Evolutionary conservation across 2,797 vertebrate genomes (phyloP), one percentile per base, ranked within the genome.

Genomic region (Cynodonichthys magdalenae): DNA sequence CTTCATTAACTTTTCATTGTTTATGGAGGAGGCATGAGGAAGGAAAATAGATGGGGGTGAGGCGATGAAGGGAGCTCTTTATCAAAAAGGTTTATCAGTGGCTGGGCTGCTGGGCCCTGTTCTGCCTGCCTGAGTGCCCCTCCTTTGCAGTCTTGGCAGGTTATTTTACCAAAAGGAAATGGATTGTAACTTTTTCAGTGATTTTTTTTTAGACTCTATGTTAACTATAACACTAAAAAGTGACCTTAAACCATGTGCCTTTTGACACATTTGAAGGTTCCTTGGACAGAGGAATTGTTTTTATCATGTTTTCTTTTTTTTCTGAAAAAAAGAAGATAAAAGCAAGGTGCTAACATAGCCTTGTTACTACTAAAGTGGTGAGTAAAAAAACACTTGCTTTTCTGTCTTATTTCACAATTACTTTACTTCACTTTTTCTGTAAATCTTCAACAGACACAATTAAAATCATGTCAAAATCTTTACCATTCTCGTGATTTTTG

Each of bases 1-100:
- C 93, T 93, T 94, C 92, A 94, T 94, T 94, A 93, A 94, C 92
- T 94, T 94, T 94, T 94, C 93, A 94, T 94, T 93, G 92, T 93
- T 94, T 92, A 93, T 93, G 83, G 87, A 84, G 86, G 87, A 85
- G 86, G 89, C 75, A 83, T 81, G 67, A 63, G 79, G 71, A 79
- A 59, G 63, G 63, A 65, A 77, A 73, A 48, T 61, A 62, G 68
- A 71, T 47, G 69, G 49, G 41, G 75, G 60, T 39, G 74, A 63
- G 51, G 66, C 9, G 39, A 54, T n/a, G 59, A 67, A 54, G 66
- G 54, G 66, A 57, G 59, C 45, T 68, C 62, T 79, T 70, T 78
- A 82, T 78, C 47, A 78, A 67, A 77, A 71, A 63, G 28, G 57
- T 55, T 54, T 71, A 80, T 79, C 76, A 71, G 59, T 54, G 49